Conservation (phyloP, 1,140 invertebrate genomes). For the Tetranychus cinnabarinus region DNA sequence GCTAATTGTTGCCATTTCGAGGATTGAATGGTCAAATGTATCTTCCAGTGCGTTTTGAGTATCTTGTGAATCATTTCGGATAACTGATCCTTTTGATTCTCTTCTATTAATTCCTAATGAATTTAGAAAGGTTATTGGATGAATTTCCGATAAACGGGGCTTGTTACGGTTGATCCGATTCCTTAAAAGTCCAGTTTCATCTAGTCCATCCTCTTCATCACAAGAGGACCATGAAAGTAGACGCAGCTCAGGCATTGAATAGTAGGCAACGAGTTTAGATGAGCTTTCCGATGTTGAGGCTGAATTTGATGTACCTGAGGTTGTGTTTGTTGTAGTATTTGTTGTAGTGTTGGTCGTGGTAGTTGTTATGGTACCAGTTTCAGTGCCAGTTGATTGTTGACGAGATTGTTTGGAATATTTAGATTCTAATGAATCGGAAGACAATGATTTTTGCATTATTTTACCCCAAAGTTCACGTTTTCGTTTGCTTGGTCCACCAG, state of each 20-base stretch:
- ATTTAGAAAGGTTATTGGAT: conserved; percentile 2
- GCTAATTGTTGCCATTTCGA: not conserved
- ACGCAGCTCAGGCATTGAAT: conserved; percentile 15
- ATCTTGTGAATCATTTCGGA: not conserved
- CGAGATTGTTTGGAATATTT: conserved; percentile 5
- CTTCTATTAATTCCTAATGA: not conserved
- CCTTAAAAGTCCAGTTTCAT: no score
- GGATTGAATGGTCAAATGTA: no score
- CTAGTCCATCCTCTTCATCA: not conserved
- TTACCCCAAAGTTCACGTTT: not conserved
- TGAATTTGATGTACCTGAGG: no score
- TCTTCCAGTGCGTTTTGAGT: not conserved
- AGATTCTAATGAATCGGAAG: conserved; percentile 4
- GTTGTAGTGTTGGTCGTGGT: no score
- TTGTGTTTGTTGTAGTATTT: no score
- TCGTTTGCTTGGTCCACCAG: not conserved
- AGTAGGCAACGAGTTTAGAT: conserved; percentile 13
- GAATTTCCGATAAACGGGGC: not conserved
- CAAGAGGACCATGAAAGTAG: conserved; percentile 1
- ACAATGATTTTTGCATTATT: conserved; percentile 8
- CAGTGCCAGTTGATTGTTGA: conserved; percentile 33
- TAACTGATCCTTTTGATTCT: not conserved
- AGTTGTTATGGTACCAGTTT: conserved; percentile 15
- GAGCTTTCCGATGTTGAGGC: not conserved
- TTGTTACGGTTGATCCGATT: not conserved